Evolutionary conservation across 2,888 invertebrate genomes (phyloP).

Genomic region (Atherix ibis): DNA sequence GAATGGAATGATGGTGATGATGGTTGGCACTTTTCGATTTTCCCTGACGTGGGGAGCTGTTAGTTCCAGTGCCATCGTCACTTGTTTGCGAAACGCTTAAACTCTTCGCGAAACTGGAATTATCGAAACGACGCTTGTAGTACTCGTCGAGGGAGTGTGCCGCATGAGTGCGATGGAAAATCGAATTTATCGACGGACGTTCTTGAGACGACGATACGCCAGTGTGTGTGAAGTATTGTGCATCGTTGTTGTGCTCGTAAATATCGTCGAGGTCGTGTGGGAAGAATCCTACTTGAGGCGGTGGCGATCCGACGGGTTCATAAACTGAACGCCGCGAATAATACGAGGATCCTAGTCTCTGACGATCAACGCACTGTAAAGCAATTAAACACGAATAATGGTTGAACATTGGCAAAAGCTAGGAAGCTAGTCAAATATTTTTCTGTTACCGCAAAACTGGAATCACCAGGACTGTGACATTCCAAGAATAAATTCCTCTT

Average conservation of each 20-base stretch:
- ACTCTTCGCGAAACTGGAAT: conserved; percentile 26
- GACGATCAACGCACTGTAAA: no score
- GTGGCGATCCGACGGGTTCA: conserved; percentile 26
- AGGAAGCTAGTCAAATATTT: no score
- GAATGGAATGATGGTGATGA: conserved; percentile 54
- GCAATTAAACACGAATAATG: no score
- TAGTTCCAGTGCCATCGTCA: no score
- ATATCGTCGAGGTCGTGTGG: conserved; percentile 33
- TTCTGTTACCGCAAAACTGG: no score
- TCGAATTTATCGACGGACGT: conserved; percentile 28
- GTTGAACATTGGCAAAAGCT: no score
- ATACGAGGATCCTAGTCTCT: no score
- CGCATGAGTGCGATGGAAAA: conserved; percentile 28
- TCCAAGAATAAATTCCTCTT: conserved; percentile 8
- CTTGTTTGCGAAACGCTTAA: conserved; percentile 16
- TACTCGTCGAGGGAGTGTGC: conserved; percentile 28
- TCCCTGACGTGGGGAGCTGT: conserved; percentile 16
- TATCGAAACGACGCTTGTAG: conserved; percentile 26
- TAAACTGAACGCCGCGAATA: no score
- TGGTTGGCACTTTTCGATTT: conserved; percentile 15
- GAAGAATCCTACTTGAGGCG: conserved; percentile 20
- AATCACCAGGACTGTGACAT: no score
- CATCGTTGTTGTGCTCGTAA: conserved; percentile 28
- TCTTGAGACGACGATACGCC: conserved; percentile 22
- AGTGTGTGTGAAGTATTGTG: conserved; percentile 32